Conservation (phyloP, 2,797 vertebrate species). For the Triplophysa bombifrons region DNA sequence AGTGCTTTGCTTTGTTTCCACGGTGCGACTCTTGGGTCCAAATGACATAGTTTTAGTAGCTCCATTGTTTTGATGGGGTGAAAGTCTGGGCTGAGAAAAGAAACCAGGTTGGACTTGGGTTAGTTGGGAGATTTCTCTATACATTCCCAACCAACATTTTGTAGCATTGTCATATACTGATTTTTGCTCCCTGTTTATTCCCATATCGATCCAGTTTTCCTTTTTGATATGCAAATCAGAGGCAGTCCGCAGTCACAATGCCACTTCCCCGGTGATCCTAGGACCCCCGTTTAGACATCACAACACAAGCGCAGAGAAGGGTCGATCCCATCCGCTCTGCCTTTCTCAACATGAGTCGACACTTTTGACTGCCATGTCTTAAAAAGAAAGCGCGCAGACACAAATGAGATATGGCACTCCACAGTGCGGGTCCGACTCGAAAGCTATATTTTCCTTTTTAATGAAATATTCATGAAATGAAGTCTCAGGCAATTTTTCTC, state of each 20-base stretch:
- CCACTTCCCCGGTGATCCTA: constrained; percentile 46
- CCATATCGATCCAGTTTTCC: constrained; percentile 24
- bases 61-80: not conserved
- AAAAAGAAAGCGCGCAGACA: constrained; percentile 6
- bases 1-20: not conserved
- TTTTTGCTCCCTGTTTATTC: not conserved
- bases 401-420: constrained; percentile 51
- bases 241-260: constrained; percentile 29
- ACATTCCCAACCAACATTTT: not conserved
- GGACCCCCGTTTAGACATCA: constrained; percentile 65
- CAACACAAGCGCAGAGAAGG: constrained; percentile 56
- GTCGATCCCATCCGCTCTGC: constrained; percentile 3
- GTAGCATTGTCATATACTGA: no score
- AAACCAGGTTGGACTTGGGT: not conserved
- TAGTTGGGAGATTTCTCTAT: no score
- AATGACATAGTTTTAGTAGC: not conserved
- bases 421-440: constrained; percentile 49
- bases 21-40: not conserved
- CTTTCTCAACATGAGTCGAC: constrained; percentile 24
- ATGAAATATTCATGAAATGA: constrained; percentile 50
- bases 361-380: constrained; percentile 19
- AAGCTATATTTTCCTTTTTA: constrained; percentile 44
- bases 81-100: not conserved
- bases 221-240: constrained; percentile 54
- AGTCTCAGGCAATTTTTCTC: constrained; percentile 33